These are phyloP conservation scores for Sarcophilus harrisii DNA, from an alignment of 2,797 vertebrate species.

Conservation along the genomic window DNA sequence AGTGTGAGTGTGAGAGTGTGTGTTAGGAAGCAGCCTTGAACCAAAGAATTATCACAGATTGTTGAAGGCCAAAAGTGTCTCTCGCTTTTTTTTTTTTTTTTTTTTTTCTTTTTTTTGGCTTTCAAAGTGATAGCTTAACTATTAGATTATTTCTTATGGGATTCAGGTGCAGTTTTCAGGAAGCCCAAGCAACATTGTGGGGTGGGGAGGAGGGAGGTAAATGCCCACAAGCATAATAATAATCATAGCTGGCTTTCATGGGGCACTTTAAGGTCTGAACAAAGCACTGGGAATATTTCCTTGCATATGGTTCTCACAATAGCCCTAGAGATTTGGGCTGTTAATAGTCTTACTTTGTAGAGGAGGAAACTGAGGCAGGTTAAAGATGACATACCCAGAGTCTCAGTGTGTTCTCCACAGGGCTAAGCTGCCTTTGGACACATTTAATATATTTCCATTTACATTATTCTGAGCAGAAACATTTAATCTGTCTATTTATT, in stretches of 20 bases:
- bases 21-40: not conserved
- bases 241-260: not conserved
- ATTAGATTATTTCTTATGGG: not conserved
- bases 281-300: rapidly evolving
- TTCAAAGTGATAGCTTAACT: not conserved
- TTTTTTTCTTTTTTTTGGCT: not conserved
- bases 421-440: not conserved
- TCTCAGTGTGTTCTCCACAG: too few relatives aligned
- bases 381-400: not conserved
- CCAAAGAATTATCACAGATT: not conserved
- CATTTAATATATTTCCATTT: not conserved
- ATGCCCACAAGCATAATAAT: not conserved
- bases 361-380: not conserved
- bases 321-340: not conserved
- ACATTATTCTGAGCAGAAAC: not conserved
- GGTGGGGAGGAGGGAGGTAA: not conserved
- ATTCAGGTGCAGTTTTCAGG: not conserved
- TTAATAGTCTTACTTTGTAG: not conserved
- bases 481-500: too few relatives aligned
- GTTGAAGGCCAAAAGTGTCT: not conserved
- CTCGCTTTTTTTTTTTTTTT: too few relatives aligned
- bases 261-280: rapidly evolving
- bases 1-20: not conserved
- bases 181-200: not conserved
- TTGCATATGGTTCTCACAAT: not conserved